A percentile compares a stretch with the other conserved stretches of the same genome.
Evolutionary conservation across 2,113 vertebrate species (phyloP).

Genomic region (Aegypius monachus): DNA sequence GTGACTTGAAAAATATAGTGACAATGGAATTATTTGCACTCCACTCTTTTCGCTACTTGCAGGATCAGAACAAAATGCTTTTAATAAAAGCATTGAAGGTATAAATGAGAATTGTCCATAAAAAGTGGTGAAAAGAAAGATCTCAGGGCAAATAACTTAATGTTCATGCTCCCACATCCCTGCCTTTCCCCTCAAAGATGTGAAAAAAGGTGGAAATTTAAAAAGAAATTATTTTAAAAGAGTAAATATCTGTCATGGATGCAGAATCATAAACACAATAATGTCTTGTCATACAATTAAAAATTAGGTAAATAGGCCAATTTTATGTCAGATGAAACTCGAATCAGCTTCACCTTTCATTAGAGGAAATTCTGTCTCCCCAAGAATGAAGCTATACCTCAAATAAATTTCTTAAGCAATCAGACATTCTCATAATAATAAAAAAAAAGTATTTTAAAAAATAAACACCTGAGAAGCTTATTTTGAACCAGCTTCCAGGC

Average conservation of each 20-base stretch:
- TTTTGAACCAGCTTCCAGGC: not conserved
- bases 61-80: not conserved
- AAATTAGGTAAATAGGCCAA: not conserved
- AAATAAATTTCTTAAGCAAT: not conserved
- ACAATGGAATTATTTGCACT: not conserved
- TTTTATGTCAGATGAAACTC: not conserved
- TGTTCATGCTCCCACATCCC: not conserved
- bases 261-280: not conserved
- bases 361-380: not conserved
- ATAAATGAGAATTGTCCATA: not conserved
- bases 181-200: not conserved
- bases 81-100: not conserved
- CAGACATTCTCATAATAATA: not conserved
- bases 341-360: not conserved
- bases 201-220: not conserved
- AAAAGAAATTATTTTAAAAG: not conserved
- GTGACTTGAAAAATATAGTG: not conserved
- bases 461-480: not conserved
- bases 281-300: not conserved
- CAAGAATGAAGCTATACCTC: not conserved
- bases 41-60: not conserved
- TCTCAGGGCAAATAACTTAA: not conserved
- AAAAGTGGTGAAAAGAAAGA: not conserved
- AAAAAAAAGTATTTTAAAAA: not conserved
- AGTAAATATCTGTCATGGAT: not conserved